Evolutionary conservation across 1,140 invertebrate genomes (phyloP), one percentile per base, ranked within the genome.

Genomic region (Drosophila carrolli): DNA sequence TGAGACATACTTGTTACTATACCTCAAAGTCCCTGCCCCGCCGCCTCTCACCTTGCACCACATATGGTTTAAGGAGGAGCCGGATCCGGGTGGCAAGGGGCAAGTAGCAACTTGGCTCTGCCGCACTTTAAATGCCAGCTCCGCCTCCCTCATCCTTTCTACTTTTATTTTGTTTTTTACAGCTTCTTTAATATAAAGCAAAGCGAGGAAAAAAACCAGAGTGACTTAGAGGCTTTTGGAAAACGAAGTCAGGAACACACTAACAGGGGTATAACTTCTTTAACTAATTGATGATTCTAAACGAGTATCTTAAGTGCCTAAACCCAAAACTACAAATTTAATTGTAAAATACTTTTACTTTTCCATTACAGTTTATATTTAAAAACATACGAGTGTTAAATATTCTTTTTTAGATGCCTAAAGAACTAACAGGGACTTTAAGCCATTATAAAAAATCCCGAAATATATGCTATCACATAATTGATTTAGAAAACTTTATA

Each of bases 1-100:
- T 86, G 81, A 84, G 82, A 84, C 81, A 84, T 81, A 77, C 82
- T 85, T 85, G 81, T 84, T 81, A 77, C 68, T 85, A 47, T 68
- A 80, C 76, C 81, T 81, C 78, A 81, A 83, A 81, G 82, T 80
- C 66, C 67, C 74, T 60, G 35, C 63, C 10, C 35, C 35, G n/a
- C 61, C 53, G 9, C 43, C 47, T 51, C 51, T 57, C 57, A 27
- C 67, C 65, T 41, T 37, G 27, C 27, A 46, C 35, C 58, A 57
- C 72, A 62, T 70, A 62, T 74, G 71, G 81, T 6, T 11, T 1
- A 5, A 37, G 43, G 27, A 7, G 50, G 11, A 7, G 35, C 7
- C 16, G 16, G 46, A 11, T 40, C n/a, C 7, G 5, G 11, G 14
- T 19, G 32, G 14, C 46, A 23, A 32, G 43, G 16, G 62, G 43